These are phyloP conservation scores for Chelmon rostratus DNA, from an alignment of 2,797 vertebrate genomes.

Conservation along the genomic window DNA sequence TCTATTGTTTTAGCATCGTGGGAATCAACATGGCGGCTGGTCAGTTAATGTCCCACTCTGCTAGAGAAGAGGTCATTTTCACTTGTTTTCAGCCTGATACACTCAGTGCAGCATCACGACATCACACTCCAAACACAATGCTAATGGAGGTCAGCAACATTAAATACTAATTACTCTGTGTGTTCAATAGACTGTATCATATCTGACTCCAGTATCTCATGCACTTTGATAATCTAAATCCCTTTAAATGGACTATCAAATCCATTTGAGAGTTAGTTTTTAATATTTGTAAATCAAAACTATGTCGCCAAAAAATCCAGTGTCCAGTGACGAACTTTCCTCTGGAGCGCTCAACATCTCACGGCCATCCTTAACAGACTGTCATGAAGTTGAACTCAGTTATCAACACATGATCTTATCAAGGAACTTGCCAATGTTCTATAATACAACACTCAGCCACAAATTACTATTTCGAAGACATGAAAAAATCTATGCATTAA, in stretches of 20 bases:
- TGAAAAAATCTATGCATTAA: too few relatives aligned
- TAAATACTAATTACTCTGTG: background rate
- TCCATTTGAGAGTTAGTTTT: background rate
- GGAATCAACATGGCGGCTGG: constrained; percentile 76
- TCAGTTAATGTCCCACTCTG: constrained; percentile 36
- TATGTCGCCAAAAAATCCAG: too few relatives aligned
- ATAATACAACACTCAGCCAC: too few relatives aligned
- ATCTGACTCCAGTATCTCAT: background rate
- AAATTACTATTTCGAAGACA: too few relatives aligned
- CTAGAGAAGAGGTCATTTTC: constrained; percentile 13
- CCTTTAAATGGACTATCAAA: too few relatives aligned
- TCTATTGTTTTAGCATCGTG: constrained; percentile 81
- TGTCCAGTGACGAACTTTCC: too few relatives aligned
- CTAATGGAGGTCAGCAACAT: background rate
- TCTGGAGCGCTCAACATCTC: too few relatives aligned
- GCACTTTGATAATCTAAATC: background rate
- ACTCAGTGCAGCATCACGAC: background rate
- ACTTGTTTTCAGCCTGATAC: constrained; percentile 29
- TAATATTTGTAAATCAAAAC: too few relatives aligned
- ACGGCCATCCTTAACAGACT: too few relatives aligned
- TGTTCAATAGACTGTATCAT: background rate
- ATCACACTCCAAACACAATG: background rate
- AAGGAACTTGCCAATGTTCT: too few relatives aligned
- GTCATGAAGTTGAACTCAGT: too few relatives aligned
- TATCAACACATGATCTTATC: too few relatives aligned